Base-by-base conservation (phyloP, 2,113 vertebrate genomes). In the Ammospiza nelsoni region DNA sequence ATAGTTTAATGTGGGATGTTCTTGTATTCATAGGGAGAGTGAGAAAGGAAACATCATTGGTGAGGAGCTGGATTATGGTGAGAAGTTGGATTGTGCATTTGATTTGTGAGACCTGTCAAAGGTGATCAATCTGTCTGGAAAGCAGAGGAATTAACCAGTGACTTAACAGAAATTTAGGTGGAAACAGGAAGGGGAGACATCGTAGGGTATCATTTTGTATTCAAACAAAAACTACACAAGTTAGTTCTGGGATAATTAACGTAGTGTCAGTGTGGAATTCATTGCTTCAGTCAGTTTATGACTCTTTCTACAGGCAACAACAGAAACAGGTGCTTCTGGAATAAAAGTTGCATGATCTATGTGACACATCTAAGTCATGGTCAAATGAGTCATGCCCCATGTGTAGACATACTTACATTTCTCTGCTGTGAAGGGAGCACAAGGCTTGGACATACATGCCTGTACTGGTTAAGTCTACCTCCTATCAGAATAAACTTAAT, bases 351-450 rank as follows among this genome's bases (percentile, higher is more conserved):
- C 35, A 12, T 57, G 24, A 63, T 63, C 39, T 58, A 15, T 0
- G 0, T 20, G 7, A 66, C 33, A 52, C 2, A 6, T 39, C 27
- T 39, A 80, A 52, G 19, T 22, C 72, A 75, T 12, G 7, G 51
- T 67, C 1, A 1, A 51, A 74, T 46, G 16, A 86, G 44, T 76
- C 1, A 0, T 20, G 15, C 28, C 24, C 4, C 28, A 39, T 18
- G 19, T 35, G 25, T 16, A 81, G 44, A 84, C 72, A 84, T 41
- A 75, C 3, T 16, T 39, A 63, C 28, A 39, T 39, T 67, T 87
- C 28, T 72, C n/a, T 72, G 28, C 16, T 77, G 12, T 35, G 58
- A 76, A 59, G 24, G 5, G 10, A 84, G 24, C n/a, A 73, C 21
- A 59, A 73, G 22, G 39, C 33, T 77, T 73, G 33, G 31, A 87